phyloP scores from a whole-genome alignment of 1,140 invertebrate species.

The Hormaphis cornu region DNA sequence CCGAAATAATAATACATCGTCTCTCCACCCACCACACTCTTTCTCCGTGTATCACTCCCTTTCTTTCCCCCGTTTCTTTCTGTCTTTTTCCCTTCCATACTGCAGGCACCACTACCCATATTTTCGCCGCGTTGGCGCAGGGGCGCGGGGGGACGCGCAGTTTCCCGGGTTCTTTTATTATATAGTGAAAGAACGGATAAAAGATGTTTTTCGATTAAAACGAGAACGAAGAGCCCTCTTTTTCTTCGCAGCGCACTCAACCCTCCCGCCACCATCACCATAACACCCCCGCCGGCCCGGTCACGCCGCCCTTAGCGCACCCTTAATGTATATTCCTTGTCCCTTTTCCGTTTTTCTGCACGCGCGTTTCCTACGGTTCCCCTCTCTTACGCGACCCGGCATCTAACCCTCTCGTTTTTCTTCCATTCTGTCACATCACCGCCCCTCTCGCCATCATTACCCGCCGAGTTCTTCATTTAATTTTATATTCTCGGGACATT shows the following conservation, averaged over 20 bases:
- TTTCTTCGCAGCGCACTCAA: conserved; percentile 14
- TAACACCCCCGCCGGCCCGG: neutral
- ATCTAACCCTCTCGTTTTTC: conserved; percentile 24
- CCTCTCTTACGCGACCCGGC: neutral
- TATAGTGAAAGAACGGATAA: conserved; percentile 29
- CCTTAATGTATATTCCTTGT: conserved; percentile 32
- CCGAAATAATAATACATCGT: conserved; percentile 32
- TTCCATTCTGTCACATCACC: conserved; percentile 15
- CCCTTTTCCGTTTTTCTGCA: conserved; percentile 29
- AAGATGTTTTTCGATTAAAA: conserved; percentile 33
- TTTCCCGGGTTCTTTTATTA: conserved; percentile 30
- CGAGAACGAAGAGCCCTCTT: conserved; percentile 31
- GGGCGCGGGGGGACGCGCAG: neutral
- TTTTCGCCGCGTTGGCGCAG: neutral
- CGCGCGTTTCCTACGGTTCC: conserved; percentile 14
- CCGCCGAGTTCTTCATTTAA: conserved; percentile 23
- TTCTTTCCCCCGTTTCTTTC: neutral
- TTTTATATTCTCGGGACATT: neutral
- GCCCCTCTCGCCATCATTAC: neutral
- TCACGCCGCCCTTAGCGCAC: neutral
- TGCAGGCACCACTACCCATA: neutral
- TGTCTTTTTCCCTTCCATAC: neutral
- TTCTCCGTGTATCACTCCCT: neutral
- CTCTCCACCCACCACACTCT: neutral
- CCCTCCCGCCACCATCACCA: neutral